Evolutionary conservation across 2,113 vertebrate species (phyloP).

Genomic region (Bos indicus): DNA sequence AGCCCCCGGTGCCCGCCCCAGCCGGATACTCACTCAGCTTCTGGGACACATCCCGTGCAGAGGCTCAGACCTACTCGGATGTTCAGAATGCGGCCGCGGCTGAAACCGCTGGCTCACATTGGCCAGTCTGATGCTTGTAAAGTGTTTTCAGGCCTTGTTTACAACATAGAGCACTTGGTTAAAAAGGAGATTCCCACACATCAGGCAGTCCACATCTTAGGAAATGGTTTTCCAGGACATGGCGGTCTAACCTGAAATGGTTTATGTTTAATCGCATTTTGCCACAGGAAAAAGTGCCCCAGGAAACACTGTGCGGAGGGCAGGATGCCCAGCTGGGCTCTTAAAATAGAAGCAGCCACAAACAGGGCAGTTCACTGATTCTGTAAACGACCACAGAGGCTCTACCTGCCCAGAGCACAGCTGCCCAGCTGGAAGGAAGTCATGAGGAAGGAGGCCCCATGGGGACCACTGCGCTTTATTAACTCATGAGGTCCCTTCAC

Average conservation of each 20-base stretch:
- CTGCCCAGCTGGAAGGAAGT: background rate
- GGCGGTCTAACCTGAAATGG: background rate
- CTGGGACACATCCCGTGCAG: background rate
- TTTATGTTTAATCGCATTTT: background rate
- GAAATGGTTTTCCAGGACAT: background rate
- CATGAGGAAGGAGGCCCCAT: background rate
- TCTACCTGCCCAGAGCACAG: background rate
- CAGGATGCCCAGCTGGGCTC: background rate
- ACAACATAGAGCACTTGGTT: background rate
- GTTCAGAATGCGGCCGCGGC: background rate
- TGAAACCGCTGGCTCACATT: background rate
- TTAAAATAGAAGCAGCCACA: background rate
- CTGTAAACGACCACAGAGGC: background rate
- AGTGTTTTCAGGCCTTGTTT: background rate
- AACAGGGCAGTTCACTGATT: background rate
- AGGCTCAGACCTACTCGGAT: too few relatives aligned
- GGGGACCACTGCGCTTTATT: background rate
- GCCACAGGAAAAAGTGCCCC: background rate
- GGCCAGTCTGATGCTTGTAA: background rate
- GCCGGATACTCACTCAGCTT: background rate
- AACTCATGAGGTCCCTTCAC: background rate
- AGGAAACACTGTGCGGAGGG: background rate
- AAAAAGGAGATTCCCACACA: background rate
- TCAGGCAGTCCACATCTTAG: background rate
- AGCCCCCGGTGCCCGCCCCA: accelerated